Evolutionary conservation across 2,797 vertebrate species (phyloP).

Genomic region (Fistularia commersonii): DNA sequence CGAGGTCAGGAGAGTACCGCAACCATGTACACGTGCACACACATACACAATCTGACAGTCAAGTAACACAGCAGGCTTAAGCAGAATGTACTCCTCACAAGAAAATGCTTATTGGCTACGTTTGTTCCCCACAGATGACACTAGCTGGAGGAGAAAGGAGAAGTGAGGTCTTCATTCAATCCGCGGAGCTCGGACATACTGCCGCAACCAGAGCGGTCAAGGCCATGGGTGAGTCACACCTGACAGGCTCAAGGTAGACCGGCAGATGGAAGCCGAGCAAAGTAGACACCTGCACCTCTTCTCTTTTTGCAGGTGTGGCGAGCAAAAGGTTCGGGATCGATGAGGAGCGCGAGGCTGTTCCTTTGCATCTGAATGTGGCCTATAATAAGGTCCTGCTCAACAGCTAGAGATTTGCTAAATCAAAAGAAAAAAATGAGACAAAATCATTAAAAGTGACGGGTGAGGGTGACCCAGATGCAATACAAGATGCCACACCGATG

Average conservation of each 20-base stretch:
- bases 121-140: conserved; percentile 77
- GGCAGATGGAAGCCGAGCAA: too few relatives aligned
- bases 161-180: conserved; percentile 90
- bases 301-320: conserved; percentile 77
- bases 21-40: not conserved
- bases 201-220: conserved; percentile 89
- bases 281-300: too few relatives aligned
- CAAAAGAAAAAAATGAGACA: not conserved
- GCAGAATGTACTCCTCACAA: too few relatives aligned
- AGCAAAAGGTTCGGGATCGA: conserved; percentile 93
- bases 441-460: too few relatives aligned
- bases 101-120: not conserved
- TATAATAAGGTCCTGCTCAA: conserved; percentile 84
- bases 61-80: too few relatives aligned
- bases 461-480: too few relatives aligned
- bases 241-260: too few relatives aligned
- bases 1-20: conserved; percentile 73
- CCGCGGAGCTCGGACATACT: conserved; percentile 90
- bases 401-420: not conserved
- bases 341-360: conserved; percentile 87
- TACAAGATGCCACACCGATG: too few relatives aligned
- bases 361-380: conserved; percentile 85
- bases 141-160: conserved; percentile 85
- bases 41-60: not conserved
- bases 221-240: conserved; percentile 82